Percentiles rank a stretch among this genome's conserved stretches.
phyloP scores from a whole-genome alignment of 2,113 vertebrate genomes.

The Chitala chitala region DNA sequence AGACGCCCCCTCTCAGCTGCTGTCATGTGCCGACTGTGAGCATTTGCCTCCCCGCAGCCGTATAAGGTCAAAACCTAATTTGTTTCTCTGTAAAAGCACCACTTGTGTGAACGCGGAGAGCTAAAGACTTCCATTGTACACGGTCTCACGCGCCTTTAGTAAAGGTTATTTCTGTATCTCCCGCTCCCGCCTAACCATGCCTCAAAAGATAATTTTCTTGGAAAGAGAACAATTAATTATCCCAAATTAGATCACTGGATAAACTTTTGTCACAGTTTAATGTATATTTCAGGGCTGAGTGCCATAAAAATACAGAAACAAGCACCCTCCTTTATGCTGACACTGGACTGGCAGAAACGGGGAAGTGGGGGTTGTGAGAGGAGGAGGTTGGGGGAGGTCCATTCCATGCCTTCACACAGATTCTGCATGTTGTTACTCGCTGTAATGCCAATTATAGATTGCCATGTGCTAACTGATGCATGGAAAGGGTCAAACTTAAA shows the following conservation, averaged over 20 bases:
- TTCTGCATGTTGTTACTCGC: background rate
- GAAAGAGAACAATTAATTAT: constrained; percentile 5
- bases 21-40: background rate
- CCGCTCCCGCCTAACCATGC: background rate
- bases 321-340: no score
- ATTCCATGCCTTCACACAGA: background rate
- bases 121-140: background rate
- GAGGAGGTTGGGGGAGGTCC: no score
- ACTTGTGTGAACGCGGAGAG: background rate
- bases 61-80: background rate
- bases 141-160: background rate
- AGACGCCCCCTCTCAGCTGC: no score
- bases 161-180: background rate
- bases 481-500: background rate
- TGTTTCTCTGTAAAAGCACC: background rate
- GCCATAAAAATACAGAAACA: background rate
- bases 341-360: no score
- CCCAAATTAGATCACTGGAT: constrained; percentile 15
- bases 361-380: background rate
- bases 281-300: background rate
- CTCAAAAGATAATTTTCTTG: background rate
- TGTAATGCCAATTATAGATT: background rate
- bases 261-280: background rate
- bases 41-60: background rate
- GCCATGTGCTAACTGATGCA: background rate